Evolutionary conservation across 2,797 vertebrate genomes (phyloP).

Genomic region (Anniella stebbinsi): DNA sequence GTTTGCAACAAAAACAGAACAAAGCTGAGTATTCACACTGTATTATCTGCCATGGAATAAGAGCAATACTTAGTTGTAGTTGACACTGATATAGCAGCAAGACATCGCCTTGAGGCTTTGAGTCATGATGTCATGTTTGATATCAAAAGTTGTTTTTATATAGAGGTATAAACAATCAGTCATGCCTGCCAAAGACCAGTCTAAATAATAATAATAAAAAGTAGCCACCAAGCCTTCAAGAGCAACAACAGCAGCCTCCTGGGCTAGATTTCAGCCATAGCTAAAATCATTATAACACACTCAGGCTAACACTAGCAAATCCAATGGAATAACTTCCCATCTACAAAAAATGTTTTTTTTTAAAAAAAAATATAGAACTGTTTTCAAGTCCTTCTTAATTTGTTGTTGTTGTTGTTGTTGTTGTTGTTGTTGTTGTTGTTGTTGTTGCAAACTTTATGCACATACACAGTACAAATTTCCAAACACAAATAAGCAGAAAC

Average conservation of each 20-base stretch:
- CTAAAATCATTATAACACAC: slow-evolving; percentile 6
- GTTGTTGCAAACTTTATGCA: slow-evolving; percentile 21
- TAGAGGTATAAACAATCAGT: slow-evolving; percentile 14
- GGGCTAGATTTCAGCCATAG: slow-evolving; percentile 26
- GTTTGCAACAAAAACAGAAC: neutral
- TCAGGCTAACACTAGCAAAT: neutral
- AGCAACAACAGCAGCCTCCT: neutral
- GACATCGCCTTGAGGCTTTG: slow-evolving; percentile 1
- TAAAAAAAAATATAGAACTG: neutral
- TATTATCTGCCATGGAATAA: slow-evolving; percentile 17
- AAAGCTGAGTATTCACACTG: neutral
- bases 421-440: neutral
- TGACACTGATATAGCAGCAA: neutral
- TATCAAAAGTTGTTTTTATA: neutral
- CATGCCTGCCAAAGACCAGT: slow-evolving; percentile 30
- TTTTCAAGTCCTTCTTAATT: neutral
- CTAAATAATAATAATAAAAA: neutral
- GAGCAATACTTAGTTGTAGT: too few species aligned
- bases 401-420: neutral
- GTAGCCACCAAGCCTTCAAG: slow-evolving; percentile 4
- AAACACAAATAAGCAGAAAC: slow-evolving; percentile 29
- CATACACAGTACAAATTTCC: neutral
- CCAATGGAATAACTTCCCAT: slow-evolving; percentile 17
- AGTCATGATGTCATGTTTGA: slow-evolving; percentile 28
- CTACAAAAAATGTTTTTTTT: too few species aligned